Conservation (phyloP, 1,140 invertebrate species). For the Parapsyche elsis region DNA sequence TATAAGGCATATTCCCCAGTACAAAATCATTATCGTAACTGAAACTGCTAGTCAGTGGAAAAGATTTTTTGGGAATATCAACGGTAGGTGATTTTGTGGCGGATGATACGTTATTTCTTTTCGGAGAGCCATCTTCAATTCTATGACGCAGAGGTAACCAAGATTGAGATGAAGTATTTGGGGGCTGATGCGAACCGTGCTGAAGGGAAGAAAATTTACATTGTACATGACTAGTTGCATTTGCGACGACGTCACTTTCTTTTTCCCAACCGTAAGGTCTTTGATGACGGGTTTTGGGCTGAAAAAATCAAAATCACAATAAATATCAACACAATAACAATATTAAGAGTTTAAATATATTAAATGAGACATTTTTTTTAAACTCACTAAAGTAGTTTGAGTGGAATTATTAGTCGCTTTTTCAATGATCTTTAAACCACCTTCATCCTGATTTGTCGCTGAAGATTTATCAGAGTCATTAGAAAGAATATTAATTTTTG, state of each 20-base stretch:
- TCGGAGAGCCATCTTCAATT: slow-evolving; percentile 31
- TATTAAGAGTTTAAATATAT: background rate
- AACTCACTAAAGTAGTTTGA: slow-evolving; percentile 79
- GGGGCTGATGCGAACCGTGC: slow-evolving; percentile 65
- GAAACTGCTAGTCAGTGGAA: slow-evolving; percentile 62
- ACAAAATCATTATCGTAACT: slow-evolving; percentile 66
- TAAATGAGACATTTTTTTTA: slow-evolving; percentile 18
- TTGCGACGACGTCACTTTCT: slow-evolving; percentile 56
- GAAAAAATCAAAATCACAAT: slow-evolving; percentile 54
- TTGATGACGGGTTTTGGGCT: slow-evolving; percentile 80
- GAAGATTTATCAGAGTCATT: slow-evolving; percentile 65
- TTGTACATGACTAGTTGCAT: slow-evolving; percentile 62
- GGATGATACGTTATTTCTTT: slow-evolving; percentile 55
- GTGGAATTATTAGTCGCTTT: slow-evolving; percentile 65
- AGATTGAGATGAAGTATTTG: slow-evolving; percentile 57
- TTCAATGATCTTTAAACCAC: slow-evolving; percentile 32
- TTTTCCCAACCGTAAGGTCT: slow-evolving; percentile 80
- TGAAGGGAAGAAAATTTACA: slow-evolving; percentile 76
- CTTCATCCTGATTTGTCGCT: slow-evolving; percentile 64
- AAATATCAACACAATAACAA: background rate
- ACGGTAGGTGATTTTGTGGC: slow-evolving; percentile 63
- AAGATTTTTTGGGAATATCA: slow-evolving; percentile 61
- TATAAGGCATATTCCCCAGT: slow-evolving; percentile 66
- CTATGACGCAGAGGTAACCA: slow-evolving; percentile 64
- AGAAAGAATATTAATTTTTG: slow-evolving; percentile 61